Evolutionary conservation across 2,888 invertebrate genomes (phyloP), one percentile per base, ranked within the genome.

Genomic region (Sinhomidia bicolor): DNA sequence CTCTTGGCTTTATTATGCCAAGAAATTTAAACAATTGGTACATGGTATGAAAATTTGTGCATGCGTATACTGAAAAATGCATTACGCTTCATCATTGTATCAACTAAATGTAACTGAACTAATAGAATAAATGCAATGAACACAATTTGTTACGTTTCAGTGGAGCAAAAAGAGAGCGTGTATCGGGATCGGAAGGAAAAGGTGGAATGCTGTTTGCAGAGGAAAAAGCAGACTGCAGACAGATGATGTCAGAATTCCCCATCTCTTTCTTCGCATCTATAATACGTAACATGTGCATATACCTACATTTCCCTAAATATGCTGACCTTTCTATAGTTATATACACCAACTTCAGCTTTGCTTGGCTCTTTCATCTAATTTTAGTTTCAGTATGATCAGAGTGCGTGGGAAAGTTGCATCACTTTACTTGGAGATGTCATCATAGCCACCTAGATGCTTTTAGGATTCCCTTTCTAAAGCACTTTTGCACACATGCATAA

Each of bases 361-460:
- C 36, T 36, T 36, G 36, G 36, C 17, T 60, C 26, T 60, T 60
- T 26, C 23, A 26, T 60, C 60, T 26, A 60, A 9, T 60, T 60
- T 26, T 26, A 26, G 10, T 60, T 23, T 26, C 2, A 26, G 26
- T 26, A 26, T 60, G 60, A 60, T 60, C 10, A 9, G 7, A 60
- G 23, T 14, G 7, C 17, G 26, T 60, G 60, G 60, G 60, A 60
- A 60, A 60, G 60, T 60, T 60, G 60, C 60, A 60, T 60, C 60
- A 60, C 26, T 12, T 20, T 54, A n/a, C 26, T 60, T 26, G n/a
- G n/a, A n/a, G n/a, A 12, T 26, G 26, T 60, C 60, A 60, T 60
- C 60, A 20, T 57, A 10, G 20, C 2, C 10, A 57, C 20, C 20
- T 57, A 3, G 57, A 17, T 17, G 20, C 2, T 57, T 20, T 10